phyloP scores from a whole-genome alignment of 2,113 vertebrate species.

The Oreochromis spilurus region DNA sequence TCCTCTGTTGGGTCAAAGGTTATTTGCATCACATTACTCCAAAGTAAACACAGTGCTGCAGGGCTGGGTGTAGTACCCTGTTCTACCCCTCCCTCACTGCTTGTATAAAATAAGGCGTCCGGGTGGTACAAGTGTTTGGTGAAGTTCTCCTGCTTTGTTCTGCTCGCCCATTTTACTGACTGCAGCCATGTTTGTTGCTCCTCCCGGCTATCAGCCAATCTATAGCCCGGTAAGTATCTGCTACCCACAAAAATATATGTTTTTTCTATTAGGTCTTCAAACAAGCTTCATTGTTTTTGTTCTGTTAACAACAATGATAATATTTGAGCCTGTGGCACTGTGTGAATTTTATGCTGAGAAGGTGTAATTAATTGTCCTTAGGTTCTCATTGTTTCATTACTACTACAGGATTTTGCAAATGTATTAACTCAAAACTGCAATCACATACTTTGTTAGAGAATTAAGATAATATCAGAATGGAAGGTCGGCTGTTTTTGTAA shows the following conservation, averaged over 20 bases:
- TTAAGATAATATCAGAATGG: rapidly evolving
- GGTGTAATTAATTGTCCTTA: background rate
- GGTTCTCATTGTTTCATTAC: background rate
- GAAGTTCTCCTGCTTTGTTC: background rate
- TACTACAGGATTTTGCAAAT: background rate
- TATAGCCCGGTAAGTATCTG: slow-evolving; percentile 78
- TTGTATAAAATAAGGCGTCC: slow-evolving; percentile 30
- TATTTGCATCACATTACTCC: background rate
- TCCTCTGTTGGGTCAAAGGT: slow-evolving; percentile 22
- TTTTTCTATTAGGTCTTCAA: background rate
- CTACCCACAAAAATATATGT: background rate
- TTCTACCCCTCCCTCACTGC: background rate
- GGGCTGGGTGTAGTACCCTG: background rate
- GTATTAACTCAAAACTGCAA: background rate
- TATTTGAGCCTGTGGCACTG: background rate
- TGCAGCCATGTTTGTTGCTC: slow-evolving; percentile 65
- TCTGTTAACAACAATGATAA: background rate
- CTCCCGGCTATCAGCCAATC: slow-evolving; percentile 79
- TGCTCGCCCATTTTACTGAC: background rate
- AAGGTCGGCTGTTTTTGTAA: background rate
- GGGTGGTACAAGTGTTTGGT: background rate
- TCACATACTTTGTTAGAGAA: background rate
- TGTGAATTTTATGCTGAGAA: background rate
- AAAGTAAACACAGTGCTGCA: slow-evolving; percentile 19
- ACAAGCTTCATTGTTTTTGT: background rate